phyloP scores from a whole-genome alignment of 2,888 invertebrate species.

The Leucania comma region DNA sequence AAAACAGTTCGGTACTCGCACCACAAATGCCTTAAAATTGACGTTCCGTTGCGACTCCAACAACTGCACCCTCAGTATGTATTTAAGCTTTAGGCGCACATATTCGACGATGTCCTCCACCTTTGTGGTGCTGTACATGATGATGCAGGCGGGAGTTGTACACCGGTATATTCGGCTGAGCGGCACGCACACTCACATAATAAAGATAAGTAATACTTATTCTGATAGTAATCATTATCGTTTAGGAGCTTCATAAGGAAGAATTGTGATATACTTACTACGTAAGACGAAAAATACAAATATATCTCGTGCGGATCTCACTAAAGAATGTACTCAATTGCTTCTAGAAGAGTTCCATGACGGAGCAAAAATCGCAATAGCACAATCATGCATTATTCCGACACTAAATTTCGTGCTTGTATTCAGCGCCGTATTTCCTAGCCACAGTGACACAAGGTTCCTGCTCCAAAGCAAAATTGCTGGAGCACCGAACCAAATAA shows the following conservation, averaged over 20 bases:
- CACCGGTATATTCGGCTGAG: too few relatives aligned
- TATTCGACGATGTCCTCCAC: too few relatives aligned
- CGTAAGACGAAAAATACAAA: background rate
- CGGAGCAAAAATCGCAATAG: constrained; percentile 65
- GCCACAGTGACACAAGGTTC: constrained; percentile 77
- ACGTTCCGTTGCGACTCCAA: too few relatives aligned
- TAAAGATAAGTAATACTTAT: too few relatives aligned
- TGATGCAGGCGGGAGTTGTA: too few relatives aligned
- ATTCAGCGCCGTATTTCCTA: constrained; percentile 80
- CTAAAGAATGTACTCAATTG: constrained; percentile 48
- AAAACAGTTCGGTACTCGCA: too few relatives aligned
- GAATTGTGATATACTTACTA: too few relatives aligned
- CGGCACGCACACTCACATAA: too few relatives aligned
- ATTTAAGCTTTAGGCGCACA: too few relatives aligned
- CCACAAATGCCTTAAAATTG: too few relatives aligned
- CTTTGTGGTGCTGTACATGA: too few relatives aligned
- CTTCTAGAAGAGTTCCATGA: constrained; percentile 65
- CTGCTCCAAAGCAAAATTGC: constrained; percentile 60
- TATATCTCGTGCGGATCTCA: background rate
- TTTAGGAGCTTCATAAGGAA: background rate
- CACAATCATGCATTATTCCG: constrained; percentile 74
- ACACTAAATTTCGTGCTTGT: constrained; percentile 78
- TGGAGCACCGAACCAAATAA: constrained; percentile 38
- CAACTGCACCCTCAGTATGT: too few relatives aligned
- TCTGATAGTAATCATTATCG: background rate